These are phyloP conservation scores for Drosophila melanosoma DNA, from an alignment of 2,888 invertebrate species.

Conservation along the genomic window DNA sequence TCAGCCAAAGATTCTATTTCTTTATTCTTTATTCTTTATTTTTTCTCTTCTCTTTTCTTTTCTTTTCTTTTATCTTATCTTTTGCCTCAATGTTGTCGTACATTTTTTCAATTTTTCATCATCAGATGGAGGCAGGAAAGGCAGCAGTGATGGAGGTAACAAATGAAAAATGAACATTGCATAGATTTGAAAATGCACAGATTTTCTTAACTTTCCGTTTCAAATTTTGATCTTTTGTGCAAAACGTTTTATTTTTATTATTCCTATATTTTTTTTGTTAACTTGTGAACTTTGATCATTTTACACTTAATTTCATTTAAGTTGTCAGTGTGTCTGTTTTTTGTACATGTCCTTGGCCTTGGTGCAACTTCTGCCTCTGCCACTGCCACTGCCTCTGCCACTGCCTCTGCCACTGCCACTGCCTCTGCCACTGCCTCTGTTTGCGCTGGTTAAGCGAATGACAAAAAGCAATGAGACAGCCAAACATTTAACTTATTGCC, in stretches of 20 bases:
- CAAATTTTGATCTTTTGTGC: conserved; percentile 4
- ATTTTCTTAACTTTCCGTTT: conserved; percentile 57
- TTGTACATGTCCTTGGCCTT: conserved; percentile 4
- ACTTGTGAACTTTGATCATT: conserved; percentile 64
- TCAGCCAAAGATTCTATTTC: conserved; percentile 54
- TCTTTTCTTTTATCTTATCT: background rate
- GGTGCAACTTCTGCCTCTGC: conserved; percentile 2
- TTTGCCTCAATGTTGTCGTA: conserved; percentile 59
- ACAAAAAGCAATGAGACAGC: conserved; percentile 37
- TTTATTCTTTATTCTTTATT: background rate
- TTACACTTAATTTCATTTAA: conserved; percentile 73
- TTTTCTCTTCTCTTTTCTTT: conserved; percentile 2
- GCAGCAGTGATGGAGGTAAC: conserved; percentile 37
- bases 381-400: no score
- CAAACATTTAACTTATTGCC: conserved; percentile 48
- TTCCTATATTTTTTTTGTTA: conserved; percentile 15
- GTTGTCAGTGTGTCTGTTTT: conserved; percentile 33
- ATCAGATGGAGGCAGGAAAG: conserved; percentile 58
- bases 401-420: background rate
- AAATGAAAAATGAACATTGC: conserved; percentile 77
- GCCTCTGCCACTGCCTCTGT: background rate
- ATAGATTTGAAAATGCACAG: conserved; percentile 67
- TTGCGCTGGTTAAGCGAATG: background rate
- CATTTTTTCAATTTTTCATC: conserved; percentile 80
- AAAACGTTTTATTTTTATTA: conserved; percentile 3